phyloP scores from a whole-genome alignment of 2,797 vertebrate species.

The Sebastiscus tertius region DNA sequence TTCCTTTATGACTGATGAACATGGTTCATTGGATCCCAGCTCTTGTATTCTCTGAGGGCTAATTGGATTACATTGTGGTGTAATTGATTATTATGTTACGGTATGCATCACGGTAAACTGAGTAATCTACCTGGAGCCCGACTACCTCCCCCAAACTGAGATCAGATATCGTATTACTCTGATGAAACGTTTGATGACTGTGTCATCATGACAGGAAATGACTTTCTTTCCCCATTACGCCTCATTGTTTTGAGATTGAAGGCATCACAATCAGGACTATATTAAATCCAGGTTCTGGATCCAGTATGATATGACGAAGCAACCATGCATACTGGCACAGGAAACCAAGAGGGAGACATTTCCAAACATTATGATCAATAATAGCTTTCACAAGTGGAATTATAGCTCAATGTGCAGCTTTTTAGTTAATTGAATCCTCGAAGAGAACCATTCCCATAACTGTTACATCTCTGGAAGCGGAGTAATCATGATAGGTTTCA shows the following conservation, averaged over 20 bases:
- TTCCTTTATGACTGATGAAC: slow-evolving; percentile 85
- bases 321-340: slow-evolving; percentile 41
- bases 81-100: slow-evolving; percentile 82
- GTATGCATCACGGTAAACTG: slow-evolving; percentile 73
- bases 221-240: slow-evolving; percentile 37
- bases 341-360: slow-evolving; percentile 55
- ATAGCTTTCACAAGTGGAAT: slow-evolving; percentile 72
- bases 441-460: slow-evolving; percentile 67
- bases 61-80: slow-evolving; percentile 75
- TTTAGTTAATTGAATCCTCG: slow-evolving; percentile 81
- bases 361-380: slow-evolving; percentile 81
- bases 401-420: slow-evolving; percentile 74
- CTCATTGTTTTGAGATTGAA: slow-evolving; percentile 44
- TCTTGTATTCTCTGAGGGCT: slow-evolving; percentile 73
- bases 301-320: slow-evolving; percentile 29
- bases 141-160: slow-evolving; percentile 29
- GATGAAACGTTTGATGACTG: slow-evolving; percentile 61
- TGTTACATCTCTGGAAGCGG: slow-evolving; percentile 52
- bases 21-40: slow-evolving; percentile 74
- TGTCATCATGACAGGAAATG: slow-evolving; percentile 65
- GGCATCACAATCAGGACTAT: slow-evolving; percentile 15
- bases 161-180: slow-evolving; percentile 57
- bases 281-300: slow-evolving; percentile 37
- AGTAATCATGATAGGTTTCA: slow-evolving; percentile 37
- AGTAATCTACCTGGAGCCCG: slow-evolving; percentile 69